These are phyloP conservation scores for Endomychus coccineus DNA, from an alignment of 2,888 invertebrate genomes.

Conservation along the genomic window DNA sequence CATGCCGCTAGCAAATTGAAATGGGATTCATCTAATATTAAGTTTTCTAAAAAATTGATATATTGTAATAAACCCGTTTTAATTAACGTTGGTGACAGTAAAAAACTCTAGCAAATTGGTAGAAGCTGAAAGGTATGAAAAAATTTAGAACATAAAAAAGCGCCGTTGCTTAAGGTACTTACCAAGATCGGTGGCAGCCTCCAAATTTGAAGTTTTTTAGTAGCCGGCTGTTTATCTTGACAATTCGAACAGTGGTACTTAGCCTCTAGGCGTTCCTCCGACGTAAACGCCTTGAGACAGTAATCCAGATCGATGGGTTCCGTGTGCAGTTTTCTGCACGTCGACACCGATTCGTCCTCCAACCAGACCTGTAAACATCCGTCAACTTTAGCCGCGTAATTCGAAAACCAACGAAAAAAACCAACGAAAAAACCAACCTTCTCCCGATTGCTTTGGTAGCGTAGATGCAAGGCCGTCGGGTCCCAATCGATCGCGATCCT, in stretches of 20 bases:
- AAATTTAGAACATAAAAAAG: not conserved
- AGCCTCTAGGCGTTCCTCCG: constrained; percentile 77
- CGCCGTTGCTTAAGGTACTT: constrained; percentile 27
- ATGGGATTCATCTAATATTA: too few species aligned
- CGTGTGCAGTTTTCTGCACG: constrained; percentile 62
- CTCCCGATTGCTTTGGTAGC: constrained; percentile 34
- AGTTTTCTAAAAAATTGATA: too few species aligned
- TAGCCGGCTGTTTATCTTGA: constrained; percentile 74
- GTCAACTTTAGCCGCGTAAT: too few species aligned
- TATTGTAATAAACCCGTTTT: too few species aligned
- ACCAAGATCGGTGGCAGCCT: constrained; percentile 82
- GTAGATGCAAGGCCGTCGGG: constrained; percentile 83
- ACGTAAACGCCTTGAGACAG: constrained; percentile 83
- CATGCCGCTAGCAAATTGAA: too few species aligned
- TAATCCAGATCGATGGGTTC: constrained; percentile 78
- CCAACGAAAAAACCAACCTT: constrained; percentile 12
- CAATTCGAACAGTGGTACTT: constrained; percentile 82
- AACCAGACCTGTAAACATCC: constrained; percentile 57
- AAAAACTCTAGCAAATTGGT: too few species aligned
- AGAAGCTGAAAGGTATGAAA: too few species aligned
- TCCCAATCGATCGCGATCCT: constrained; percentile 90
- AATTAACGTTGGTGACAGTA: too few species aligned
- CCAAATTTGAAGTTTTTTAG: constrained; percentile 90
- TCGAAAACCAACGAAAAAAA: too few species aligned
- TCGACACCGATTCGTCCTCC: constrained; percentile 68